Percentiles rank a stretch among this genome's conserved stretches.
Conservation (phyloP, 2,113 vertebrate species). For the Abramis brama region DNA sequence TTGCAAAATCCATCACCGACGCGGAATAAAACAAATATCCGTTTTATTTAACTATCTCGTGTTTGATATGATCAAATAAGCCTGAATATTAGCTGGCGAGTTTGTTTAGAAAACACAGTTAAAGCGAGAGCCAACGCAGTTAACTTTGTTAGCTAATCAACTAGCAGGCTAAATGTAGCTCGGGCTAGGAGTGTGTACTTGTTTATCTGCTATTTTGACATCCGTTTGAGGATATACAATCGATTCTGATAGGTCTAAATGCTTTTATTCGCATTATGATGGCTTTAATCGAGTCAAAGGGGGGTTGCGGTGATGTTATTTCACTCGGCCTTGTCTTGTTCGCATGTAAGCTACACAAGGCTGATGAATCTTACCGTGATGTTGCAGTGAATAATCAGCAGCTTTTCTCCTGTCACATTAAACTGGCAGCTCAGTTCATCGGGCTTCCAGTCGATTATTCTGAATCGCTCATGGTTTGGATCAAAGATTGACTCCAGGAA, state of each 20-base stretch:
- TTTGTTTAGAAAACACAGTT: not conserved
- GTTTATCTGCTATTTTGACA: not conserved
- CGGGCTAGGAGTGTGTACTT: not conserved
- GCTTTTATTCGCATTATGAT: not conserved
- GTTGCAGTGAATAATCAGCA: conserved; percentile 93
- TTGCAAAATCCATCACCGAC: not conserved
- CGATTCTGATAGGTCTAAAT: not conserved
- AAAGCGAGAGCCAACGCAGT: not conserved
- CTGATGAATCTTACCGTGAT: conserved; percentile 85
- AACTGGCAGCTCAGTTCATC: conserved; percentile 96
- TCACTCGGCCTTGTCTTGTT: conserved; percentile 26
- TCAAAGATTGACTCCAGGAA: conserved; percentile 97
- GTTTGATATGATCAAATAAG: not conserved
- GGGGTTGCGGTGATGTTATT: conserved; percentile 15
- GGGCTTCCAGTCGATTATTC: conserved; percentile 93
- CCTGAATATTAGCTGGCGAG: too few species aligned
- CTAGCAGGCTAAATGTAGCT: conserved; percentile 14
- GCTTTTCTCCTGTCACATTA: conserved; percentile 82
- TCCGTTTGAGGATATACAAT: not conserved
- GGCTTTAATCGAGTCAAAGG: not conserved
- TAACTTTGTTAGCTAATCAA: conserved; percentile 27
- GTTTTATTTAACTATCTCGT: not conserved
- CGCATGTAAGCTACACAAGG: conserved; percentile 2
- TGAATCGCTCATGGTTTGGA: conserved; percentile 92
- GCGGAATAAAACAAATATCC: not conserved